Base-by-base conservation (phyloP, 2,888 invertebrate genomes). In the Drosophila algonquin region DNA sequence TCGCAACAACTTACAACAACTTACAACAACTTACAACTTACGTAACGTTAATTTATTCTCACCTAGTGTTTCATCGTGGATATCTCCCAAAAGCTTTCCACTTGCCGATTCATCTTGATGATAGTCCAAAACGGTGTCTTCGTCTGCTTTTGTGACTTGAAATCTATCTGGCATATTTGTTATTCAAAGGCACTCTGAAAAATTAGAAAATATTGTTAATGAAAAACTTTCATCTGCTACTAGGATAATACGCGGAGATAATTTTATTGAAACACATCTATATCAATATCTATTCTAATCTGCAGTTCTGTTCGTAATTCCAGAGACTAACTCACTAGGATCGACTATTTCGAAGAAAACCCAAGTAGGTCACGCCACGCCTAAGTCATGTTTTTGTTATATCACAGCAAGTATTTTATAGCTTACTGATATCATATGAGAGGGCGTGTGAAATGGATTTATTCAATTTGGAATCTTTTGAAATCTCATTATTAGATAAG, bases 81-180 rank as follows among this genome's bases (percentile, higher is more conserved):
- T 73, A 48, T 91, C 90, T 60, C 87, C 87, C 67, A 91, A 76
- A 45, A 91, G 87, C 57, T 91, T 91, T 30, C 91, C 91, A 48
- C 90, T 90, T 27, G 89, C 90, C 27, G 90, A 86, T 76, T 91
- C 91, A 76, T 91, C 91, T 57, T 90, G 73, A 21, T 89, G 81
- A 76, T 89, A 90, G 63, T 87, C 87, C 63, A 87, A 80, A 35
- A 77, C 84, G 63, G 88, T 86, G 64, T 90, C 91, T 77, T 88
- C 89, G 27, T 89, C 86, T 63, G 91, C 86, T 80, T 90, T 91
- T 76, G 91, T 90, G 51, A 91, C 91, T 87, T 91, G 91, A 85
- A 91, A 91, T 89, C 91, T 90, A 77, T 91, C 91, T 75, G 91
- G 91, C 91, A 91, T 91, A 73, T 68, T 87, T 69, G 24, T 55